Percentiles rank a stretch among this genome's conserved stretches.
Conservation (phyloP, 2,888 invertebrate species). For the Acanthoscelides obtectus region DNA sequence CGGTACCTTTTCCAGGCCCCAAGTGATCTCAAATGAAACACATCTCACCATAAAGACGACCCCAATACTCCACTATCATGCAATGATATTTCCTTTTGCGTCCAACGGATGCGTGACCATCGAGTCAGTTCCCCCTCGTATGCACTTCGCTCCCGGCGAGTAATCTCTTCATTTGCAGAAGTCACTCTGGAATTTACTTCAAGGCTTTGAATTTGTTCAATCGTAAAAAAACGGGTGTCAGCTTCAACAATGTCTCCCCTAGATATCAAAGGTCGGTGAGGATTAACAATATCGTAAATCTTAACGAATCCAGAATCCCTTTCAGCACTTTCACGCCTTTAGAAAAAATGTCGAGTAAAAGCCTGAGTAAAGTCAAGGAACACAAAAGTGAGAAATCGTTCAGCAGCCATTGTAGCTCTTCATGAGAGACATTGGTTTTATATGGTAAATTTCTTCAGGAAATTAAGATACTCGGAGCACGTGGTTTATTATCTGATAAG, state of each 20-base stretch:
- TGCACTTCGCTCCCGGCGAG: too few relatives aligned
- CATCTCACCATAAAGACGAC: too few relatives aligned
- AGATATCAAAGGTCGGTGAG: not conserved
- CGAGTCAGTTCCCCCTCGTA: too few relatives aligned
- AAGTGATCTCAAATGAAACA: too few relatives aligned
- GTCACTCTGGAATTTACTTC: too few relatives aligned
- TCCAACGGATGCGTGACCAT: too few relatives aligned
- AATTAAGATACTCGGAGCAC: not conserved
- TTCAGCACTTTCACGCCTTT: not conserved
- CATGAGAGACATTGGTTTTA: not conserved
- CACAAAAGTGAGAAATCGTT: not conserved
- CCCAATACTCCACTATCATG: too few relatives aligned
- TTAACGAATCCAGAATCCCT: not conserved
- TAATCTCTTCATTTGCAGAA: too few relatives aligned
- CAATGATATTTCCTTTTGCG: too few relatives aligned
- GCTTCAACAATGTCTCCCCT: not conserved
- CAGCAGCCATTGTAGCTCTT: not conserved
- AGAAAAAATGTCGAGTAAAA: not conserved
- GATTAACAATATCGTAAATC: not conserved
- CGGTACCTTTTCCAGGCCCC: too few relatives aligned
- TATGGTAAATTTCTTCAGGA: not conserved
- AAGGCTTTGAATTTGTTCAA: too few relatives aligned
- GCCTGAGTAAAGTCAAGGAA: not conserved
- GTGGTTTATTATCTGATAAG: not conserved
- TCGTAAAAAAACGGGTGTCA: too few relatives aligned